Evolutionary conservation across 2,797 vertebrate genomes (phyloP).

Genomic region (Urophycis tenuis): DNA sequence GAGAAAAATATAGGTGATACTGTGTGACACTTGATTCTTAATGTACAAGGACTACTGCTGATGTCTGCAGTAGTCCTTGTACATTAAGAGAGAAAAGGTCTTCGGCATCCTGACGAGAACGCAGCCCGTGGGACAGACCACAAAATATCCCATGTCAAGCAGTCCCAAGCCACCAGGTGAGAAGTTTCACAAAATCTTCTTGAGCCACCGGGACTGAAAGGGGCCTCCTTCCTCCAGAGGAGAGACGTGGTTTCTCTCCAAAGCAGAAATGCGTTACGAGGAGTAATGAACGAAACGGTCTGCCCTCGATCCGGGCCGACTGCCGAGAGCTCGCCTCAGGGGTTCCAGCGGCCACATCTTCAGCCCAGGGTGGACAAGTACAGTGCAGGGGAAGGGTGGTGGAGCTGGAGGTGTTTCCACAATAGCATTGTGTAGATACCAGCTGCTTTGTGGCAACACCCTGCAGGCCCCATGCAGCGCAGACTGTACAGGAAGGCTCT

Average conservation of each 20-base stretch:
- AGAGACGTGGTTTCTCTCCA: background rate
- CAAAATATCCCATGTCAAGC: background rate
- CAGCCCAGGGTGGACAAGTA: conserved; percentile 17
- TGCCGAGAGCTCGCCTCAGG: conserved; percentile 32
- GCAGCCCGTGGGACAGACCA: too few species aligned
- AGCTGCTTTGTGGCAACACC: background rate
- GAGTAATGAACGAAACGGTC: background rate
- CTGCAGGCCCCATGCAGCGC: background rate
- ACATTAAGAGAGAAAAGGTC: too few species aligned
- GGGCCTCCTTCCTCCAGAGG: background rate
- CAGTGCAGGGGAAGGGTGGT: conserved; percentile 59
- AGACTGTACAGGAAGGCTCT: background rate
- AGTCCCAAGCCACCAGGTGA: background rate
- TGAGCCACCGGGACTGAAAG: background rate
- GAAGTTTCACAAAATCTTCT: background rate
- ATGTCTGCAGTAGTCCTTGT: too few species aligned
- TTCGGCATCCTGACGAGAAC: too few species aligned
- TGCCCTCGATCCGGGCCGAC: background rate
- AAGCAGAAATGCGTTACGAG: background rate
- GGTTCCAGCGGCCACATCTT: conserved; percentile 40
- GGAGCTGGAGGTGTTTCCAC: conserved; percentile 36
- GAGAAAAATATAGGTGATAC: background rate
- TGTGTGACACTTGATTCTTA: too few species aligned
- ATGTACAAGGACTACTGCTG: too few species aligned
- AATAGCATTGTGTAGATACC: background rate